Evolutionary conservation across 2,888 invertebrate genomes (phyloP), one percentile per base, ranked within the genome.

Genomic region (Dryocosmus kuriphilus): DNA sequence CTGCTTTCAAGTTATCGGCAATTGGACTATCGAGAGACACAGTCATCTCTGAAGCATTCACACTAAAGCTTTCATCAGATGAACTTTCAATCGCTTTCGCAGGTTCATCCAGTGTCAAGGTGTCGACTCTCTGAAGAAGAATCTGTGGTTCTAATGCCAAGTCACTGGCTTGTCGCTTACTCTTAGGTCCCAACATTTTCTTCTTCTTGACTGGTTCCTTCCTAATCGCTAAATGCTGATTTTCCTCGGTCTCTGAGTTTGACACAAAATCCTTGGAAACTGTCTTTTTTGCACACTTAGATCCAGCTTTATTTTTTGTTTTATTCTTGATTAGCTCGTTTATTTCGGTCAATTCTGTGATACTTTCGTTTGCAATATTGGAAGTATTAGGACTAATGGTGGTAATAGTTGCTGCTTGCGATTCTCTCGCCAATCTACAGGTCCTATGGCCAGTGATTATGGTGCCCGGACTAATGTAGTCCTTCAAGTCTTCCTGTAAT

Each of bases 401-500:
- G 27, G n/a, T 19, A 14, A 4, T 7, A 16, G 24, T 75, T 46
- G 79, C 79, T 6, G 74, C 75, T 71, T 92, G 92, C 16, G 90
- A 91, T 79, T 94, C 91, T 90, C 94, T 94, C 41, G 94, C 92
- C 76, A 94, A 87, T 71, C 94, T 93, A 87, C 95, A 95, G 92
- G 94, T 94, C 82, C 95, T 92, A 86, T 94, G 93, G 16, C 95
- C 95, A 19, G 94, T 93, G 75, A 94, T 93, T 35, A 95, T 89
- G 1, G 95, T 93, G 41, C 94, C 95, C 82, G 95, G 93, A 82
- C 93, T 93, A 76, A 95, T 94, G 86, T 95, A 95, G 86, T 95
- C 95, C 84, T 94, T 93, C 62, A 95, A 94, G 83, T 95, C 95
- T 81, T 95, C 94, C 83, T 95, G 95, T 2, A 96, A 91, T 88